Evolutionary conservation across 1,140 invertebrate species (phyloP).

Genomic region (Calliphora vicina): DNA sequence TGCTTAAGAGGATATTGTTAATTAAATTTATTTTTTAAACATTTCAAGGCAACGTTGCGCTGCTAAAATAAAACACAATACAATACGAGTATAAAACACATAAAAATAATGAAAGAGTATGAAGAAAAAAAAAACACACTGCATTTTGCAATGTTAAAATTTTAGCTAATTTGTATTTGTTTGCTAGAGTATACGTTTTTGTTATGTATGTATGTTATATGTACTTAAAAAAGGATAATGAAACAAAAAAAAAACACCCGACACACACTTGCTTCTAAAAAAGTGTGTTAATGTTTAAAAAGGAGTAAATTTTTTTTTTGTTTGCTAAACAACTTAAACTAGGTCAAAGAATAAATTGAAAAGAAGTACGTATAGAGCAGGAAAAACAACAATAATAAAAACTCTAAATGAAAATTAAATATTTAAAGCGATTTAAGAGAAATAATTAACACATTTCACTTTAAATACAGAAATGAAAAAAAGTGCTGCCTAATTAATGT

Average conservation of each 20-base stretch:
- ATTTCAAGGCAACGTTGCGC: neutral
- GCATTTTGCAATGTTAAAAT: neutral
- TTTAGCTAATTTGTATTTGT: neutral
- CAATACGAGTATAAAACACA: neutral
- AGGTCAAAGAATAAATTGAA: neutral
- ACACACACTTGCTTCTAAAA: neutral
- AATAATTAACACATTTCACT: neutral
- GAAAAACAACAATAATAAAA: too few relatives aligned
- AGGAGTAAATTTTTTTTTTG: neutral
- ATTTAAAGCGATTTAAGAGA: neutral
- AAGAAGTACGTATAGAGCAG: neutral
- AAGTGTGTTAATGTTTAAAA: neutral
- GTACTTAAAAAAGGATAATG: too few relatives aligned
- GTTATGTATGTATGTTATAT: too few relatives aligned
- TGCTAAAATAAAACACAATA: neutral
- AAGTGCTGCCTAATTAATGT: neutral
- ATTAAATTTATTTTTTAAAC: slow-evolving; percentile 10
- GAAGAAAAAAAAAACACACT: neutral
- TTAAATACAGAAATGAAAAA: too few relatives aligned
- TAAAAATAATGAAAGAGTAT: neutral
- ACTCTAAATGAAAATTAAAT: neutral
- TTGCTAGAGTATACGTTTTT: neutral
- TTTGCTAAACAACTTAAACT: neutral
- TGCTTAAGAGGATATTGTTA: neutral
- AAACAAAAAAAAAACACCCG: too few relatives aligned